Conservation (phyloP, 2,888 invertebrate genomes). For the Patella caerulea region DNA sequence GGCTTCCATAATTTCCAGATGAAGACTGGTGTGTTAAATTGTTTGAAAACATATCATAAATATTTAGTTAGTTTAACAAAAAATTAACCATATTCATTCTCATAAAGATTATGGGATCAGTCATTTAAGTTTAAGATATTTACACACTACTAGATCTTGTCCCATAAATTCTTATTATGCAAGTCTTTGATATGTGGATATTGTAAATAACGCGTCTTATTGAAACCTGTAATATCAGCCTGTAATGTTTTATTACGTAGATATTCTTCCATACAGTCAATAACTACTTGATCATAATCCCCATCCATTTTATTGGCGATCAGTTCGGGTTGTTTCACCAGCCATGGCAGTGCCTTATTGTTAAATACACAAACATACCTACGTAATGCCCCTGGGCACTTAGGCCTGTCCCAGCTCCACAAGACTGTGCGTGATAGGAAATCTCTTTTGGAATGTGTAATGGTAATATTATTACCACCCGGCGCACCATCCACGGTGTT, state of each 20-base stretch:
- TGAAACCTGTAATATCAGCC: not conserved
- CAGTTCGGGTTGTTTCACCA: constrained; percentile 55
- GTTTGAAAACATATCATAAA: too few relatives aligned
- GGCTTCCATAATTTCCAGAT: too few relatives aligned
- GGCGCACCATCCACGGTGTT: constrained; percentile 57
- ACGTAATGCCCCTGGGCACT: constrained; percentile 40
- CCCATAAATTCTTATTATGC: not conserved
- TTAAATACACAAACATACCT: constrained; percentile 49
- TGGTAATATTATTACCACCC: constrained; percentile 51
- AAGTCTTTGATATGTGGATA: constrained; percentile 6
- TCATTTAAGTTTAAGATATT: too few relatives aligned
- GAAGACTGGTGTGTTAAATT: too few relatives aligned
- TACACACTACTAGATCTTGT: too few relatives aligned
- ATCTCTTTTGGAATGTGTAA: constrained; percentile 41
- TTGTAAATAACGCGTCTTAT: not conserved
- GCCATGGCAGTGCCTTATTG: constrained; percentile 54
- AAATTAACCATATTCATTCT: too few relatives aligned
- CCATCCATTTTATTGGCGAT: constrained; percentile 64
- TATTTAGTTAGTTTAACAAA: too few relatives aligned
- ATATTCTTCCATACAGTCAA: constrained; percentile 32
- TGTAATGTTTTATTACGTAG: not conserved
- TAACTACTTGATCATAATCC: constrained; percentile 41
- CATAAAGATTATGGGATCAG: too few relatives aligned
- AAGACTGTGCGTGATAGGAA: constrained; percentile 51
- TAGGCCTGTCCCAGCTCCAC: constrained; percentile 41